A percentile compares a stretch with the other conserved stretches of the same genome.
These are phyloP conservation scores for Oryzias curvinotus DNA, from an alignment of 2,113 vertebrate species.

Conservation along the genomic window DNA sequence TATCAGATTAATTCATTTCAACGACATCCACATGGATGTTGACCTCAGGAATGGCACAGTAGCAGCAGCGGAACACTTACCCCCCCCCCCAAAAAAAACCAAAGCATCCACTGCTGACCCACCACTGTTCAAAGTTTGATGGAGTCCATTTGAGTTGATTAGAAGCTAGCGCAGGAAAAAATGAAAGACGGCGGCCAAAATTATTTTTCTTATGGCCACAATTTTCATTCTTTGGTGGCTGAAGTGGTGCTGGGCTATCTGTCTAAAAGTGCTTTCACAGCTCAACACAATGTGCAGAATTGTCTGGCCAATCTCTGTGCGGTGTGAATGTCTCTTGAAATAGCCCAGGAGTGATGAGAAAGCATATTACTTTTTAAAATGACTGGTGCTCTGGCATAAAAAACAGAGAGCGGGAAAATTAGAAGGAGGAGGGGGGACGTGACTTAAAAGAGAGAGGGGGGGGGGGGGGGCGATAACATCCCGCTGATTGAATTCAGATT, in stretches of 20 bases:
- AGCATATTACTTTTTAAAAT: slow-evolving; percentile 69
- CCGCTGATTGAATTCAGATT: slow-evolving; percentile 70
- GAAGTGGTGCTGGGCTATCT: slow-evolving; percentile 48
- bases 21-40: slow-evolving; percentile 37
- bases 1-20: slow-evolving; percentile 44
- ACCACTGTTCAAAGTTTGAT: slow-evolving; percentile 36
- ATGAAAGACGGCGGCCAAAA: slow-evolving; percentile 62
- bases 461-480: slow-evolving; percentile 59
- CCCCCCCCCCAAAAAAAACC: slow-evolving; percentile 32
- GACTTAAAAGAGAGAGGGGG: slow-evolving; percentile 1
- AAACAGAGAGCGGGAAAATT: slow-evolving; percentile 31
- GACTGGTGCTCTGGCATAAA: slow-evolving; percentile 48
- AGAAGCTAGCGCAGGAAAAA: slow-evolving; percentile 57
- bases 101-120: slow-evolving; percentile 48
- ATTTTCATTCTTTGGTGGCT: slow-evolving; percentile 69
- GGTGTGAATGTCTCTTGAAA: slow-evolving; percentile 67
- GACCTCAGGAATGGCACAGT: slow-evolving; percentile 24
- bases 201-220: slow-evolving; percentile 68
- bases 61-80: slow-evolving; percentile 53
- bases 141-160: slow-evolving; percentile 63
- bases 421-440: background rate
- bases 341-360: slow-evolving; percentile 69
- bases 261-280: slow-evolving; percentile 63
- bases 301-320: slow-evolving; percentile 54
- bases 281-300: slow-evolving; percentile 63